Evolutionary conservation across 2,888 invertebrate species (phyloP).

Genomic region (Perizoma affinitatum): DNA sequence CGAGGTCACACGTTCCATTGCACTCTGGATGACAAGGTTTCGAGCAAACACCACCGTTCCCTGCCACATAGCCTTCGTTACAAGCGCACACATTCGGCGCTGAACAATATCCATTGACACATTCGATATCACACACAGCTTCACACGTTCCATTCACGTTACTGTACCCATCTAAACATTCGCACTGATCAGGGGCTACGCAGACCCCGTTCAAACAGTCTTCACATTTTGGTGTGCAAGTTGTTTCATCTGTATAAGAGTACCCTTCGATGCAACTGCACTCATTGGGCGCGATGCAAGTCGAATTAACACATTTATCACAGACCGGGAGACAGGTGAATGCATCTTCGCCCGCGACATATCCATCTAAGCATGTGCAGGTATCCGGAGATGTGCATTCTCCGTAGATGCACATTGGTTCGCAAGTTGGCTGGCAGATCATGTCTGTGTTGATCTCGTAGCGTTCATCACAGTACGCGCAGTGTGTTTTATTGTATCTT

Average conservation of each 20-base stretch:
- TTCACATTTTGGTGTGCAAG: slow-evolving; percentile 31
- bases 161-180: slow-evolving; percentile 33
- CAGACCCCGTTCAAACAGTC: slow-evolving; percentile 41
- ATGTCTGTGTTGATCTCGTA: slow-evolving; percentile 46
- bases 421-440: slow-evolving; percentile 43
- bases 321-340: slow-evolving; percentile 25
- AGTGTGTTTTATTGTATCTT: slow-evolving; percentile 58
- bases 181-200: slow-evolving; percentile 34
- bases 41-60: slow-evolving; percentile 36
- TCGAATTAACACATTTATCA: slow-evolving; percentile 37
- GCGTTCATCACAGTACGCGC: slow-evolving; percentile 53
- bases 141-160: slow-evolving; percentile 17
- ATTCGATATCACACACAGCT: slow-evolving; percentile 28
- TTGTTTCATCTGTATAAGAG: slow-evolving; percentile 23
- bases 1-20: slow-evolving; percentile 39
- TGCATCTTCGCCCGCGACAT: slow-evolving; percentile 13
- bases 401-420: slow-evolving; percentile 61
- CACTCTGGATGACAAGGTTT: slow-evolving; percentile 45
- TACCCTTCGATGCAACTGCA: slow-evolving; percentile 46
- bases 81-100: slow-evolving; percentile 39
- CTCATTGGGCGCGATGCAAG: slow-evolving; percentile 43
- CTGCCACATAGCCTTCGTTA: slow-evolving; percentile 28
- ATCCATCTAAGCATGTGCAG: slow-evolving; percentile 51
- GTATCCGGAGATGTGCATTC: slow-evolving; percentile 54
- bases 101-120: slow-evolving; percentile 37